Evolutionary conservation across 2,113 vertebrate species (phyloP).

Genomic region (Neomonachus schauinslandi): DNA sequence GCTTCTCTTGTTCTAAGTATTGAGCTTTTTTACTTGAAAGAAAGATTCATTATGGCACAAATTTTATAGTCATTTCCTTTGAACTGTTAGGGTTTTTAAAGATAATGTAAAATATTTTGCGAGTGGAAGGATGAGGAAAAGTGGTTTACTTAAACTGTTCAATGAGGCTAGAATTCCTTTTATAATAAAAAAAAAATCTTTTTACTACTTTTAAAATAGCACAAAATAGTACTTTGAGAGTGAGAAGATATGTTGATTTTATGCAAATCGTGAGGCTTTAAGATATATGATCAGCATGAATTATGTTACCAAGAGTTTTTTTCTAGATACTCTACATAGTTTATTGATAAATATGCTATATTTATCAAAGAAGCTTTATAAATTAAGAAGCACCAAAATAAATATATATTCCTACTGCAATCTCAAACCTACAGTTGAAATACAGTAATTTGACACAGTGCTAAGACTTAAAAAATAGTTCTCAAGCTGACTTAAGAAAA

Average conservation of each 20-base stretch:
- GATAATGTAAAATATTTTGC: conserved; percentile 22
- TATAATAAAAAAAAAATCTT: background rate
- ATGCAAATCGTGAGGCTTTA: conserved; percentile 37
- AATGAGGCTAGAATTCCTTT: background rate
- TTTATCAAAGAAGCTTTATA: conserved; percentile 54
- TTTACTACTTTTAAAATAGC: conserved; percentile 5
- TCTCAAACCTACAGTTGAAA: conserved; percentile 30
- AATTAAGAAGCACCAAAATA: conserved; percentile 62
- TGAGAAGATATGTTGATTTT: conserved; percentile 29
- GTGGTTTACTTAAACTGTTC: conserved; percentile 12
- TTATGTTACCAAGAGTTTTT: conserved; percentile 46
- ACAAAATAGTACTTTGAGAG: conserved; percentile 1
- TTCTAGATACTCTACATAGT: background rate
- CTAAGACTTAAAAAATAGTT: background rate
- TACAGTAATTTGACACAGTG: conserved; percentile 19
- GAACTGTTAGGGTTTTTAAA: conserved; percentile 20
- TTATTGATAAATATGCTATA: conserved; percentile 48
- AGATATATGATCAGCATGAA: conserved; percentile 17
- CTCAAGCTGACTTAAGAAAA: background rate
- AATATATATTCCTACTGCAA: conserved; percentile 14
- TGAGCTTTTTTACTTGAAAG: background rate
- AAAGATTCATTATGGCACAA: background rate
- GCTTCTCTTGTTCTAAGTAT: background rate
- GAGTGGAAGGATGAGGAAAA: background rate
- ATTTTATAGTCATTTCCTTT: background rate